phyloP scores from a whole-genome alignment of 2,888 invertebrate species.

The Andricus quercusramuli region DNA sequence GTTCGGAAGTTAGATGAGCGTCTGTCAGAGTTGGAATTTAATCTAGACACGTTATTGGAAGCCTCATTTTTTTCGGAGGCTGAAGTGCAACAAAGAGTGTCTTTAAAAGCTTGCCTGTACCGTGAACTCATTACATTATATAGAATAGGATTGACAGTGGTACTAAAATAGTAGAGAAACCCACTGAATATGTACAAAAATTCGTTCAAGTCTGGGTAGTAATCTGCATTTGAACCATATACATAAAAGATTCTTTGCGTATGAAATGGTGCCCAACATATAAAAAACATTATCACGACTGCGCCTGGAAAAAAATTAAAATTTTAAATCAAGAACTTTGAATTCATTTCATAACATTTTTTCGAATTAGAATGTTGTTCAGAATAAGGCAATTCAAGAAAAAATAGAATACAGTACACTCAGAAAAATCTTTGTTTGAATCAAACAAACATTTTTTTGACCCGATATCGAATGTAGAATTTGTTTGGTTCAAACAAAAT shows the following conservation, averaged over 20 bases:
- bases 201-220: slow-evolving; percentile 85
- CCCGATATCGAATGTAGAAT: too few species aligned
- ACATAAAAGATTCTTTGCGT: slow-evolving; percentile 92
- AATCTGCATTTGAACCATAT: slow-evolving; percentile 84
- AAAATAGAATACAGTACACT: too few species aligned
- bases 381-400: too few species aligned
- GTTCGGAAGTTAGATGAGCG: slow-evolving; percentile 17
- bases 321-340: not conserved
- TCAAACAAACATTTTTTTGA: too few species aligned
- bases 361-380: too few species aligned
- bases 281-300: slow-evolving; percentile 95
- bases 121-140: slow-evolving; percentile 91
- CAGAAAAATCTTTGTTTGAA: too few species aligned
- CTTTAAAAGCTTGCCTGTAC: slow-evolving; percentile 89
- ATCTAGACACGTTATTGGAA: slow-evolving; percentile 38
- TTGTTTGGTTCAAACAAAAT: too few species aligned
- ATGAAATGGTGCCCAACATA: slow-evolving; percentile 98
- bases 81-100: slow-evolving; percentile 74
- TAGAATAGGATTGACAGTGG: slow-evolving; percentile 92
- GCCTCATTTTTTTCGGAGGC: not conserved
- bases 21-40: slow-evolving; percentile 27
- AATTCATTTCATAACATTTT: too few species aligned
- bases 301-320: slow-evolving; percentile 84
- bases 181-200: slow-evolving; percentile 90
- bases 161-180: slow-evolving; percentile 88